Evolutionary conservation across 2,797 vertebrate species (phyloP).

Genomic region (Heterohyrax brucei): DNA sequence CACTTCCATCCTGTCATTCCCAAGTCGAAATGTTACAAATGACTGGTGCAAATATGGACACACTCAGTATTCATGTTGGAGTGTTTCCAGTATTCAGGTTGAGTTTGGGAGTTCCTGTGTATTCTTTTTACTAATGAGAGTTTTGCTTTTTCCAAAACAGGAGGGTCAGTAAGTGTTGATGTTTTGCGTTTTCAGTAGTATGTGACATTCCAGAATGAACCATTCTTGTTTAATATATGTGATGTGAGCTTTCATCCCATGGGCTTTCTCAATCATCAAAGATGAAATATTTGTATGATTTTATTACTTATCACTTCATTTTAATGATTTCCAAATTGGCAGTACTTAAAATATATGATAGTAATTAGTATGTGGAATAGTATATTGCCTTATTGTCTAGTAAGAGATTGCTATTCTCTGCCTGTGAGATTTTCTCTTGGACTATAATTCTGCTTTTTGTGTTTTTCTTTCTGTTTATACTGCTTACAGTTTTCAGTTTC

Average conservation of each 20-base stretch:
- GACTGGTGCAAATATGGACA: neutral
- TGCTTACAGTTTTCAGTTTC: slow-evolving; percentile 35
- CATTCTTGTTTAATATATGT: neutral
- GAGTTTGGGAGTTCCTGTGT: neutral
- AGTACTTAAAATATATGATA: slow-evolving; percentile 56
- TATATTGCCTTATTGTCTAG: neutral
- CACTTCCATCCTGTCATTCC: neutral
- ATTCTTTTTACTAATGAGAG: slow-evolving; percentile 31
- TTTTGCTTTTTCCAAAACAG: slow-evolving; percentile 21
- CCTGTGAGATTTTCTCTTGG: neutral
- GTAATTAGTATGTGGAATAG: slow-evolving; percentile 47
- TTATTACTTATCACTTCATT: slow-evolving; percentile 50
- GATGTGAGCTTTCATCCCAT: neutral
- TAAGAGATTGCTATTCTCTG: neutral
- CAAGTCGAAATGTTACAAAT: neutral
- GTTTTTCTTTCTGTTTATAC: neutral
- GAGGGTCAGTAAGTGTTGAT: neutral
- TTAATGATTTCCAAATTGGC: slow-evolving; percentile 42
- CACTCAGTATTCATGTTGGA: neutral
- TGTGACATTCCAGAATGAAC: neutral
- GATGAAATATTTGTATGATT: slow-evolving; percentile 3
- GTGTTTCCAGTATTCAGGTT: neutral
- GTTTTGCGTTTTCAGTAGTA: slow-evolving; percentile 16
- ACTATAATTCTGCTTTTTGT: neutral
- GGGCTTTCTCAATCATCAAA: slow-evolving; percentile 54